Conservation (phyloP, 2,797 vertebrate species). For the Pelochelys cantorii region DNA sequence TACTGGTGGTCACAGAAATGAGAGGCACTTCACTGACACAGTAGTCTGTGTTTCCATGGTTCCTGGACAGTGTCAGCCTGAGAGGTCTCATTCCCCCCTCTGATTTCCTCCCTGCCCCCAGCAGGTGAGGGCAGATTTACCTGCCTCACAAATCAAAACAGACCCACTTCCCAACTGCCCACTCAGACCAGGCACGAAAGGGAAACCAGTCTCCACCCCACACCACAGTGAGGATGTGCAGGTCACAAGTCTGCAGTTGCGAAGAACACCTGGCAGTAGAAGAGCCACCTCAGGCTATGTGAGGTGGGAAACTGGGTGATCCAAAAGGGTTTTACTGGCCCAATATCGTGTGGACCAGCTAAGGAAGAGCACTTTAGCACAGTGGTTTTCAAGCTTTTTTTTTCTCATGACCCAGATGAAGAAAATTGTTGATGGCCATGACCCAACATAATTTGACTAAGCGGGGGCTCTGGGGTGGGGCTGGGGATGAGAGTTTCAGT, state of each 20-base stretch:
- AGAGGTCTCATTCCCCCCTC: not conserved
- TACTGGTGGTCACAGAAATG: not conserved
- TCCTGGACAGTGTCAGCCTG: not conserved
- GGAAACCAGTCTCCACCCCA: not conserved
- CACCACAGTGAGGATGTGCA: not conserved
- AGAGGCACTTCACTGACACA: not conserved
- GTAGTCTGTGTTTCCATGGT: not conserved
- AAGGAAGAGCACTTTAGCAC: not conserved
- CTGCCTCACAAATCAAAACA: not conserved
- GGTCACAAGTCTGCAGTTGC: not conserved
- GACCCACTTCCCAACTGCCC: not conserved
- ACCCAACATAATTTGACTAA: no score
- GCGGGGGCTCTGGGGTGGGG: no score
- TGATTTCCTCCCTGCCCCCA: not conserved
- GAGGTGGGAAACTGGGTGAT: not conserved
- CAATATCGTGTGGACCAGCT: not conserved
- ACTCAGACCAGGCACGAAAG: not conserved
- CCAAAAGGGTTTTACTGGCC: not conserved
- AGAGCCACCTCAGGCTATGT: not conserved
- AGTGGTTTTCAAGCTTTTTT: no score
- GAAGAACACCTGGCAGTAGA: not conserved
- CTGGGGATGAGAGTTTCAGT: no score
- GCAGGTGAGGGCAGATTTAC: not conserved
- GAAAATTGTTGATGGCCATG: no score
- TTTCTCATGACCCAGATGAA: no score